Conservation (phyloP, 2,888 invertebrate genomes). For the Cremastinae sp. region DNA sequence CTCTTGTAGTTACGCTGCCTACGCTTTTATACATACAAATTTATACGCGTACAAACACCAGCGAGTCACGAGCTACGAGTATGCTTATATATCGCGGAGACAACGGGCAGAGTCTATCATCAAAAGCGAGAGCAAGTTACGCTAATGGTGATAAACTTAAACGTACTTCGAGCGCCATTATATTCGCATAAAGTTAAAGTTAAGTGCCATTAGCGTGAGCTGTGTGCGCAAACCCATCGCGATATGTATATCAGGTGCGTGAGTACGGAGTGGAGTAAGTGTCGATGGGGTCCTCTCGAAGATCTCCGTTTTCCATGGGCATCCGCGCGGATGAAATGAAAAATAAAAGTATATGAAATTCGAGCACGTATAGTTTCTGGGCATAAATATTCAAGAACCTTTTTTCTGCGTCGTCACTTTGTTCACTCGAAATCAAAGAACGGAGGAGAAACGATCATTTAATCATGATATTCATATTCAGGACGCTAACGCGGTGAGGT, state of each 20-base stretch:
- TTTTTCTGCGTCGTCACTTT: too few relatives aligned
- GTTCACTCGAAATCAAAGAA: too few relatives aligned
- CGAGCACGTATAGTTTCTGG: too few relatives aligned
- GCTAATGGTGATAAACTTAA: slow-evolving; percentile 60
- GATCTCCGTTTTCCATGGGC: too few relatives aligned
- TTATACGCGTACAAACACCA: not conserved
- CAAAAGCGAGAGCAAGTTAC: slow-evolving; percentile 31
- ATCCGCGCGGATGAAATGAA: too few relatives aligned
- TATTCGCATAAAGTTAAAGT: slow-evolving; percentile 58
- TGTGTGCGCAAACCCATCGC: too few relatives aligned
- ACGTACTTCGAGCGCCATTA: slow-evolving; percentile 45
- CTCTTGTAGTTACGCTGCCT: slow-evolving; percentile 1
- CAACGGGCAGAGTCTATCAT: slow-evolving; percentile 3
- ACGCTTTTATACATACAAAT: slow-evolving; percentile 13
- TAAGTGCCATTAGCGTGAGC: slow-evolving; percentile 50
- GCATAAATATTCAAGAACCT: too few relatives aligned
- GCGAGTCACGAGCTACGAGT: not conserved
- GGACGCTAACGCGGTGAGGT: not conserved
- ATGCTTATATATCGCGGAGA: not conserved
- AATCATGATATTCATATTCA: too few relatives aligned
- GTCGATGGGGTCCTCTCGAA: not conserved
- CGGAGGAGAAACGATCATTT: too few relatives aligned
- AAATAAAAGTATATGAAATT: too few relatives aligned
- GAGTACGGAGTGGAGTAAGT: not conserved
- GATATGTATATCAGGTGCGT: slow-evolving; percentile 1